A percentile compares a stretch with the other conserved stretches of the same genome.
phyloP scores from a whole-genome alignment of 2,113 vertebrate species.

The Hirundichthys speculiger region DNA sequence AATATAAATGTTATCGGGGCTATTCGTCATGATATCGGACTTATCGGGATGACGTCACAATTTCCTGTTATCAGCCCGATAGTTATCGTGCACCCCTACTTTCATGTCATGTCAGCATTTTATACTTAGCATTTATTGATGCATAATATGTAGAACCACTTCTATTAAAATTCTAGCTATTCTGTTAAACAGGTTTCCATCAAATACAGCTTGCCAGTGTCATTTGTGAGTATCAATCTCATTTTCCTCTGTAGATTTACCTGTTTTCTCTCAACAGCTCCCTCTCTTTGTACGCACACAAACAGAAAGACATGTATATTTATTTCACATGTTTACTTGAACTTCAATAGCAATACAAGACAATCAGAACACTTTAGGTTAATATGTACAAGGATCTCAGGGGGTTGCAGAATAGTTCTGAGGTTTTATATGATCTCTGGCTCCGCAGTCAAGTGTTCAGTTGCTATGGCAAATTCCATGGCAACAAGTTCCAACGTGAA shows the following conservation, averaged over 20 bases:
- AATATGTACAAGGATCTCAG: conserved; percentile 72
- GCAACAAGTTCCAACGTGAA: conserved; percentile 56
- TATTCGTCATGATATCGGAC: too few species aligned
- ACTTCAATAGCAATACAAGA: conserved; percentile 83
- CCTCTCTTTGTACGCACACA: conserved; percentile 21
- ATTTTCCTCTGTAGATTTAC: background rate
- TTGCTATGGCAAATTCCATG: conserved; percentile 54
- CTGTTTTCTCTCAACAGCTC: background rate
- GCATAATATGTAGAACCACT: too few species aligned
- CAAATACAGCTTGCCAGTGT: background rate
- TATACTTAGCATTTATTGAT: background rate
- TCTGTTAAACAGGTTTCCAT: too few species aligned
- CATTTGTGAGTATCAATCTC: too few species aligned
- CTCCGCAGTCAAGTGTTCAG: conserved; percentile 68
- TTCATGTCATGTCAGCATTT: background rate
- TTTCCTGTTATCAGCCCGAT: too few species aligned
- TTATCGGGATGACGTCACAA: too few species aligned
- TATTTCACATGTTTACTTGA: conserved; percentile 79
- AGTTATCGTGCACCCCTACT: too few species aligned
- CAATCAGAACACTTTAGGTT: conserved; percentile 78
- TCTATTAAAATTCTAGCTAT: too few species aligned
- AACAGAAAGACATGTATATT: conserved; percentile 51
- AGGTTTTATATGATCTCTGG: conserved; percentile 73
- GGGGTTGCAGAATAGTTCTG: conserved; percentile 74
- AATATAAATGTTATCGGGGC: too few species aligned